These are phyloP conservation scores for Macrochelys suwanniensis DNA, from an alignment of 2,797 vertebrate species.

Conservation along the genomic window DNA sequence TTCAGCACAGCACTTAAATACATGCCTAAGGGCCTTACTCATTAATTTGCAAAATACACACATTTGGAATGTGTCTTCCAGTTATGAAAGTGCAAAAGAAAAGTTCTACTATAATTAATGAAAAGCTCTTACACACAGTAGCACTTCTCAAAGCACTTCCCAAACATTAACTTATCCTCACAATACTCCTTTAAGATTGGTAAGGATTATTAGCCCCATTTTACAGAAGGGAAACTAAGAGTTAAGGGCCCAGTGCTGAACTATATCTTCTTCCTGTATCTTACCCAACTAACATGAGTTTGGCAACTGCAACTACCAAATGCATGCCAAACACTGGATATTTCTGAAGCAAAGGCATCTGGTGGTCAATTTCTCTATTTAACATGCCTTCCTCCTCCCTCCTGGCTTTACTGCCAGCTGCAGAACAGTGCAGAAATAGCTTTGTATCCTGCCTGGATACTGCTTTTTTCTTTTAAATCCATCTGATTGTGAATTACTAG, in stretches of 20 bases:
- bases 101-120: neutral
- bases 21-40: neutral
- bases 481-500: accelerated
- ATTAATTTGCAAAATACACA: neutral
- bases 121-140: neutral
- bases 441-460: accelerated
- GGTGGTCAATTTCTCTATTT: neutral
- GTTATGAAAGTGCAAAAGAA: neutral
- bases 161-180: neutral
- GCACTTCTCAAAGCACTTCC: neutral
- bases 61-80: neutral
- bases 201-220: neutral
- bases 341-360: neutral
- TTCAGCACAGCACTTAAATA: neutral
- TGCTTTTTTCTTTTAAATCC: neutral
- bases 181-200: neutral
- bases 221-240: neutral
- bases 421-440: neutral
- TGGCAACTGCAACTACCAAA: neutral
- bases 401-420: accelerated
- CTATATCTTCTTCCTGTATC: no score
- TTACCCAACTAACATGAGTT: neutral
- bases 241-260: neutral
- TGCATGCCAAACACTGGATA: neutral
- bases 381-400: neutral